Conservation (phyloP, 2,113 vertebrate genomes). For the Megaceryle torquata region DNA sequence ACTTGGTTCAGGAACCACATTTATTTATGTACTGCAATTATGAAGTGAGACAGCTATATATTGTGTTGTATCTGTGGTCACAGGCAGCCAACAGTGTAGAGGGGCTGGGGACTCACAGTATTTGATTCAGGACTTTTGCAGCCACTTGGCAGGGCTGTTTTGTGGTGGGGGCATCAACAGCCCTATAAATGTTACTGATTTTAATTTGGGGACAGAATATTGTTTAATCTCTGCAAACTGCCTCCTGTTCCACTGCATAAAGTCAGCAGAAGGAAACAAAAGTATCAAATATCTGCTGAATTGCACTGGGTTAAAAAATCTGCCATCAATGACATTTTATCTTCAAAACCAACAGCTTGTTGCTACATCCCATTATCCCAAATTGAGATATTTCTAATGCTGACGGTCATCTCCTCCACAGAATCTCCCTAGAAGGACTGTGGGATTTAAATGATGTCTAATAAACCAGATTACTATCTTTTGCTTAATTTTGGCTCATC, state of each 20-base stretch:
- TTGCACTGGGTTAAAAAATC: slow-evolving; percentile 9
- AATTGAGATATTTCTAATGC: neutral
- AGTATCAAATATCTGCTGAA: slow-evolving; percentile 31
- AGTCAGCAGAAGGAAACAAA: slow-evolving; percentile 46
- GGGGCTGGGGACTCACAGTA: neutral
- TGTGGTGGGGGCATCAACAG: neutral
- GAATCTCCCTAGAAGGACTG: neutral
- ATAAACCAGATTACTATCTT: neutral
- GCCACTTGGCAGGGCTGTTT: slow-evolving; percentile 10
- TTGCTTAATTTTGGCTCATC: neutral
- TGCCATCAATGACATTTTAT: neutral
- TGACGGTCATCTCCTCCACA: neutral
- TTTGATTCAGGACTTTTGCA: slow-evolving; percentile 8
- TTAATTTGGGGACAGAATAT: slow-evolving; percentile 52
- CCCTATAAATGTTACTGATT: slow-evolving; percentile 60
- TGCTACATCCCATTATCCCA: neutral
- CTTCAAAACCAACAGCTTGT: neutral
- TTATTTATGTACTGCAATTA: neutral
- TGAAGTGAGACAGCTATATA: neutral
- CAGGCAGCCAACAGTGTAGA: neutral
- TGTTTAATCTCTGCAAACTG: neutral
- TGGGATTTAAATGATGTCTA: neutral
- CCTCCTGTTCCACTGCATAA: slow-evolving; percentile 15
- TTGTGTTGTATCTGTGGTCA: neutral
- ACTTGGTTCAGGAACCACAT: neutral